These are phyloP conservation scores for Brachyptera risi DNA, from an alignment of 2,888 invertebrate species.

Conservation along the genomic window DNA sequence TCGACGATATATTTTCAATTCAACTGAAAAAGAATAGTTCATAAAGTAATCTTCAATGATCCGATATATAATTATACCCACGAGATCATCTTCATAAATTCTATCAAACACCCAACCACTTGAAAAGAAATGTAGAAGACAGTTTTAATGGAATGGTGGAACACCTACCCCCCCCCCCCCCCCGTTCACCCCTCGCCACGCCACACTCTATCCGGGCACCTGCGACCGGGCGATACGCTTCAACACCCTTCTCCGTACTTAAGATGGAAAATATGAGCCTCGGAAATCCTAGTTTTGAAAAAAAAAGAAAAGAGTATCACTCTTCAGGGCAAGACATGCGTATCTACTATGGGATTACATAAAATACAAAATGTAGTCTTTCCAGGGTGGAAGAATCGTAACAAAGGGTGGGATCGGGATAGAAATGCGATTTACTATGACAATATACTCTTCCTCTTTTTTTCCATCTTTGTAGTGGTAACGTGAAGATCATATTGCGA, in stretches of 20 bases:
- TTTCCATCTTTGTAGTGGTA: no score
- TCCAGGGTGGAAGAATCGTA: not conserved
- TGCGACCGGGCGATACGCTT: not conserved
- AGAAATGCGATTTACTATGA: not conserved
- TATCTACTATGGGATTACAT: no score
- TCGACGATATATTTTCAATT: not conserved
- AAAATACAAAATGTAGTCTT: conserved; percentile 7
- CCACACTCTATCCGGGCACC: not conserved
- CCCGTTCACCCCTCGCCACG: no score
- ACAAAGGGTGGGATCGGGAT: no score
- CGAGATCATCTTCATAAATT: no score
- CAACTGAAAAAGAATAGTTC: not conserved
- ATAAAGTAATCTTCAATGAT: not conserved
- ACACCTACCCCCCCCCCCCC: no score
- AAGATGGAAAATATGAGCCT: conserved; percentile 25
- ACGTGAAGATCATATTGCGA: no score
- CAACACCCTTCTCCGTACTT: conserved; percentile 19
- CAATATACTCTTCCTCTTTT: no score
- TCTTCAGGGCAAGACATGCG: not conserved
- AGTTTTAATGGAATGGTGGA: not conserved
- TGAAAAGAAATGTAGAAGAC: not conserved
- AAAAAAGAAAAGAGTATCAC: conserved; percentile 26
- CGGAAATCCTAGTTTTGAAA: conserved; percentile 25
- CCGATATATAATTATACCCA: not conserved
- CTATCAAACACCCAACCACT: not conserved